Evolutionary conservation across 2,113 vertebrate genomes (phyloP).

Genomic region (Rhinopomastus cyanomelas): DNA sequence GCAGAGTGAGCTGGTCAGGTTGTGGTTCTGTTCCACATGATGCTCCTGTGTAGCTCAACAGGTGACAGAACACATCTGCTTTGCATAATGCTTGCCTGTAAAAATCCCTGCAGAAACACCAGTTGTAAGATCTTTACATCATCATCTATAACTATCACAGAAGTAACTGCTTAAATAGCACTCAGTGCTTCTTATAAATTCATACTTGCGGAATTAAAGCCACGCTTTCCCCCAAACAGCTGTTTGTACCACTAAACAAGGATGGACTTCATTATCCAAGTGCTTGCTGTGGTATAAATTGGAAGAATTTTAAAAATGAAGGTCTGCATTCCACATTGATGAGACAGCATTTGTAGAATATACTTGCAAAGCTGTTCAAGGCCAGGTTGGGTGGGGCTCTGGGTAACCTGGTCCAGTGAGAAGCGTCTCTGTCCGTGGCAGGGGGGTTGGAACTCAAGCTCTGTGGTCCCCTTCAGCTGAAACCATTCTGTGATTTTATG

Average conservation of each 20-base stretch:
- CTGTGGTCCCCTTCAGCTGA: no score
- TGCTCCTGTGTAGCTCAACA: not conserved
- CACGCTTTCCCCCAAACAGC: not conserved
- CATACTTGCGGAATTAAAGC: slow-evolving; percentile 9
- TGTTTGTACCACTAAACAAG: not conserved
- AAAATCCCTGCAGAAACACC: slow-evolving; percentile 46
- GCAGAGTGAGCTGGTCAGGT: not conserved
- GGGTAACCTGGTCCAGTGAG: no score
- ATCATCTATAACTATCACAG: not conserved
- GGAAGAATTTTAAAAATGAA: slow-evolving; percentile 4
- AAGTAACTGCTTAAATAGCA: slow-evolving; percentile 15
- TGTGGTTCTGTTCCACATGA: not conserved
- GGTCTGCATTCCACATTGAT: slow-evolving; percentile 3
- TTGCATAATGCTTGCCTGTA: not conserved
- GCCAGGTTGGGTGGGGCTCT: not conserved
- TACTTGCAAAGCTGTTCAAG: not conserved
- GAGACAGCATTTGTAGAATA: fast-evolving
- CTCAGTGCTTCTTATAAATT: slow-evolving; percentile 29
- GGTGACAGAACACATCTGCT: slow-evolving; percentile 55
- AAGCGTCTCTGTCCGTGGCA: no score
- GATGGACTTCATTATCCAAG: slow-evolving; percentile 26
- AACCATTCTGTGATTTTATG: no score
- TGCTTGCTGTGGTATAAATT: not conserved
- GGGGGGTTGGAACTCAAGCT: no score
- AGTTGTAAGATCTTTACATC: slow-evolving; percentile 43